Percentiles rank a stretch among this genome's conserved stretches.
phyloP scores from a whole-genome alignment of 1,140 invertebrate genomes.

The Asobara japonica region DNA sequence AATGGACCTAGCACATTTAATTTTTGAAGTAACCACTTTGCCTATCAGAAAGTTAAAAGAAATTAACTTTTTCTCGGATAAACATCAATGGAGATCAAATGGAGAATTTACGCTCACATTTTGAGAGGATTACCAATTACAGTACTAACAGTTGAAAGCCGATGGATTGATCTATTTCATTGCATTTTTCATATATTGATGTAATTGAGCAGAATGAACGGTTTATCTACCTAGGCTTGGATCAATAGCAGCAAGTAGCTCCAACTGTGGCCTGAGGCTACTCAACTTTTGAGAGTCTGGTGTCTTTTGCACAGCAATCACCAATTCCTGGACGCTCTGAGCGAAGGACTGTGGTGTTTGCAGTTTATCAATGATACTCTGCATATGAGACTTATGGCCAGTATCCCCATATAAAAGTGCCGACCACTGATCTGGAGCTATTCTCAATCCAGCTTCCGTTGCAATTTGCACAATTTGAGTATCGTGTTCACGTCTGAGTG shows the following conservation, averaged over 20 bases:
- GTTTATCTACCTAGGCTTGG: constrained; percentile 73
- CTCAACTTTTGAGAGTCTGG: constrained; percentile 88
- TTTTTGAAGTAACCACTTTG: too few species aligned
- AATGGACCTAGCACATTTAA: too few species aligned
- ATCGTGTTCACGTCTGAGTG: constrained; percentile 93
- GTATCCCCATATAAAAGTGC: constrained; percentile 95
- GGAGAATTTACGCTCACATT: too few species aligned
- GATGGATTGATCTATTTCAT: too few species aligned
- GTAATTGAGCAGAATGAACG: background rate
- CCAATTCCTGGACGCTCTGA: constrained; percentile 90
- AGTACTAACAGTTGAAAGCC: too few species aligned
- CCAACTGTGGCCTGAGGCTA: constrained; percentile 80
- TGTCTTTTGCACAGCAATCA: constrained; percentile 91
- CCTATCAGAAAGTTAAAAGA: too few species aligned
- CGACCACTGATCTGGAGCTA: constrained; percentile 98
- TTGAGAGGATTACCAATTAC: too few species aligned
- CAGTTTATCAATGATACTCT: constrained; percentile 95
- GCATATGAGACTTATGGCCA: constrained; percentile 97
- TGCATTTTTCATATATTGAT: too few species aligned
- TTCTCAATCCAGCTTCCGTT: constrained; percentile 94
- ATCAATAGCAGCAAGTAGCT: constrained; percentile 88
- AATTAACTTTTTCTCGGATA: too few species aligned
- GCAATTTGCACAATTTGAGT: constrained; percentile 99
- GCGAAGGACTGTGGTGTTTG: constrained; percentile 92
- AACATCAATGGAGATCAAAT: too few species aligned